Percentiles rank a stretch among this genome's conserved stretches.
Conservation (phyloP, 2,113 vertebrate species). For the Vicugna pacos region DNA sequence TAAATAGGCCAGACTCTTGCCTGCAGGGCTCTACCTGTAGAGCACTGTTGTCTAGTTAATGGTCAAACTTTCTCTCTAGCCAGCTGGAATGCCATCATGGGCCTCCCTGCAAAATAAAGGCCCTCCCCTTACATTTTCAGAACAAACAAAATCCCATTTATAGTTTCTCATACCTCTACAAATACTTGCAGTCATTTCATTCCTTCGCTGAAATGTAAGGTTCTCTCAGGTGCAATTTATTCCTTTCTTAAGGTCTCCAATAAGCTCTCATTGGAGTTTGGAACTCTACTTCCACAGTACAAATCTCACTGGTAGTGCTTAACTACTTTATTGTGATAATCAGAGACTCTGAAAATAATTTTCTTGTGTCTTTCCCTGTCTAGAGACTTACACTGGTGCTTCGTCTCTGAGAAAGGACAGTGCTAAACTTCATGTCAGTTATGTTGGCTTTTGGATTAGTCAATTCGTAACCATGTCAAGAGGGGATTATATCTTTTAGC, state of each 20-base stretch:
- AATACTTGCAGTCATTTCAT: constrained; percentile 1
- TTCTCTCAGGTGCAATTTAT: constrained; percentile 58
- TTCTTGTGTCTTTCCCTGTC: constrained; percentile 60
- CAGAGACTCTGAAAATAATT: constrained; percentile 73
- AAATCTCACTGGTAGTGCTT: constrained; percentile 71
- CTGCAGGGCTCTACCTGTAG: not conserved
- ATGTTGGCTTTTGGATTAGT: constrained; percentile 64
- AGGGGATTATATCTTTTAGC: constrained; percentile 57
- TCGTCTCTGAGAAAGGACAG: constrained; percentile 70
- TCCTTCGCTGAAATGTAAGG: constrained; percentile 58
- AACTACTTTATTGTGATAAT: constrained; percentile 81
- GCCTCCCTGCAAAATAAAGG: constrained; percentile 23
- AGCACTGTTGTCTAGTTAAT: not conserved
- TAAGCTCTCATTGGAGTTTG: constrained; percentile 63
- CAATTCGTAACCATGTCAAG: constrained; percentile 44
- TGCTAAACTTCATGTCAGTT: constrained; percentile 60
- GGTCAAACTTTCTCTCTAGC: not conserved
- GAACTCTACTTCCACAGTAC: constrained; percentile 66
- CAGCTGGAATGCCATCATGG: not conserved
- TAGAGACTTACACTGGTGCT: constrained; percentile 76
- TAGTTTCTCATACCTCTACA: not conserved
- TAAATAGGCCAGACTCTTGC: not conserved
- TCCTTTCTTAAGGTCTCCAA: constrained; percentile 67
- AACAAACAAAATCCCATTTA: constrained; percentile 46
- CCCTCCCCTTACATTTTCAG: not conserved